A percentile compares a stretch with the other conserved stretches of the same genome.
These are phyloP conservation scores for Listronotus bonariensis DNA, from an alignment of 1,140 invertebrate genomes.

Conservation along the genomic window DNA sequence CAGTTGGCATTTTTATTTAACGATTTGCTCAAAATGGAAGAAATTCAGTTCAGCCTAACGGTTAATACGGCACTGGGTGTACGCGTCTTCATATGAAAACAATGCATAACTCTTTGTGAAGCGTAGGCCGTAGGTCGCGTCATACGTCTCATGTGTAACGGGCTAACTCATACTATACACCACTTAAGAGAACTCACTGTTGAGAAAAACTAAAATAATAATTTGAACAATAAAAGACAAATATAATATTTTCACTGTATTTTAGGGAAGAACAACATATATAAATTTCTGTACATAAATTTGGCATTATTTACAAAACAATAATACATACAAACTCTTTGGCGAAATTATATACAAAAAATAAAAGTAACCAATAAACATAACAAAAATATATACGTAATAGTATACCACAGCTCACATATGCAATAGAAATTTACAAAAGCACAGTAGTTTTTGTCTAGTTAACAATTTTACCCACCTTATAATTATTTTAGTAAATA, in stretches of 20 bases:
- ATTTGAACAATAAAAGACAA: constrained; percentile 12
- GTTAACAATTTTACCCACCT: constrained; percentile 18
- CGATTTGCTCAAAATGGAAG: too few relatives aligned
- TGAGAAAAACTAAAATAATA: too few relatives aligned
- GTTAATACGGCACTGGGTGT: too few relatives aligned
- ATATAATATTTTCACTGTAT: constrained; percentile 17
- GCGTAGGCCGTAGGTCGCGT: too few relatives aligned
- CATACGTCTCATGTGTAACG: too few relatives aligned
- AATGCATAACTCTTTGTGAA: too few relatives aligned
- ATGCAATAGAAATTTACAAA: not conserved
- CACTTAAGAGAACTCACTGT: too few relatives aligned
- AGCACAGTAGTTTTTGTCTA: constrained; percentile 3
- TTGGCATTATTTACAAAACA: constrained; percentile 50
- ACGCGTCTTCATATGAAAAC: too few relatives aligned
- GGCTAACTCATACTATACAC: too few relatives aligned
- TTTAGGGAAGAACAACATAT: constrained; percentile 56
- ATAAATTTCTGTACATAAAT: constrained; percentile 56
- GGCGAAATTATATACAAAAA: constrained; percentile 55
- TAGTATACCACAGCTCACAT: constrained; percentile 27
- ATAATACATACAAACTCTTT: constrained; percentile 54
- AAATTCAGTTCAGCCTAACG: too few relatives aligned
- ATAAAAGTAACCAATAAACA: constrained; percentile 43
- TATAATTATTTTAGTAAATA: too few relatives aligned
- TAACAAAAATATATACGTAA: constrained; percentile 37
- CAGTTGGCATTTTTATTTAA: too few relatives aligned